Percentiles rank a stretch among this genome's conserved stretches.
Evolutionary conservation across 2,113 vertebrate species (phyloP).

Genomic region (Electrona antarctica): DNA sequence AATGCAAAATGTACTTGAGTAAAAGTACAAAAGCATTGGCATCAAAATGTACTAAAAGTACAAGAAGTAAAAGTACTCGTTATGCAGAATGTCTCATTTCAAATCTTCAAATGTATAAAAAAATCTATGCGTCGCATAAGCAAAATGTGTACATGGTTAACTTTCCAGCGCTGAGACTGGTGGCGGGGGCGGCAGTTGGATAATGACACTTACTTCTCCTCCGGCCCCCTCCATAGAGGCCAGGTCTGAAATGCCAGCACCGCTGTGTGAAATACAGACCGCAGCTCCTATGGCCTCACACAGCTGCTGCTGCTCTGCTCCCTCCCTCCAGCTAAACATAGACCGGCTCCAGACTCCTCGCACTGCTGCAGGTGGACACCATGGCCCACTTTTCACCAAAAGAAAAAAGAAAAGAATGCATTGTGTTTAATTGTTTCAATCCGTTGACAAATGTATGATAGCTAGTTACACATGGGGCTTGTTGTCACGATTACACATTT

Average conservation of each 20-base stretch:
- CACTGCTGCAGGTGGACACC: background rate
- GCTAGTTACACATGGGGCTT: background rate
- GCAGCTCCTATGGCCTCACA: slow-evolving; percentile 59
- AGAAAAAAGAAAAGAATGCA: too few species aligned
- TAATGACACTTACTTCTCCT: slow-evolving; percentile 31
- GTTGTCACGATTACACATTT: too few species aligned
- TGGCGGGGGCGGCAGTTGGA: background rate
- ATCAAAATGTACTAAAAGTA: too few species aligned
- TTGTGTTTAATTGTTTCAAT: background rate
- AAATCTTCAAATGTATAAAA: too few species aligned
- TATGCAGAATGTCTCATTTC: too few species aligned
- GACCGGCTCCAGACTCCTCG: slow-evolving; percentile 4
- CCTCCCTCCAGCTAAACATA: slow-evolving; percentile 16
- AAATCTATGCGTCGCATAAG: background rate
- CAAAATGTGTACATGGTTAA: background rate
- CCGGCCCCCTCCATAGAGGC: slow-evolving; percentile 45
- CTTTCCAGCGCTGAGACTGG: background rate
- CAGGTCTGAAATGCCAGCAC: slow-evolving; percentile 66
- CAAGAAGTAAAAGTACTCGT: too few species aligned
- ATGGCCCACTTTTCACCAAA: background rate
- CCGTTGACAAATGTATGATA: background rate
- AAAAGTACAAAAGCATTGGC: too few species aligned
- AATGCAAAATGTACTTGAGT: too few species aligned
- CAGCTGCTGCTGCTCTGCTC: slow-evolving; percentile 24
- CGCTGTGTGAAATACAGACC: slow-evolving; percentile 67